Base-by-base conservation (phyloP, 1,140 invertebrate genomes). In the Pomacea maculata region DNA sequence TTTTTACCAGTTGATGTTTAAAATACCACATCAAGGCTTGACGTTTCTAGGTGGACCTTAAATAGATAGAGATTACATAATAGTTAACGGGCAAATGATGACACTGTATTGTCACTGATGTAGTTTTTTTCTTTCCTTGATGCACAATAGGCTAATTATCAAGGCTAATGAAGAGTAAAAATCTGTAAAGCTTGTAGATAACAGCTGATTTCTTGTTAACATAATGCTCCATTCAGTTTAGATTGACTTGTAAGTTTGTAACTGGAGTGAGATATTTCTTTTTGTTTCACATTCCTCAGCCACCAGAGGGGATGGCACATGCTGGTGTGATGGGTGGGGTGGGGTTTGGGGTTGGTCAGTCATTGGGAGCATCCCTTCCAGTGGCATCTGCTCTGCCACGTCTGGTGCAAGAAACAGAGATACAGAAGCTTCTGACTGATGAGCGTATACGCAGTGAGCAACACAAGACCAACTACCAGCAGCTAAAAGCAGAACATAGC, bases 401-500 rank as follows among this genome's bases (percentile, higher is more conserved):
- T 19, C 75, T 88, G 3, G 84, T 83, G 34, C 82, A 86, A 74
- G 88, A 90, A 75, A 89, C 88, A 65, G 89, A 90, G 79, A 79
- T 91, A 29, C 89, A 91, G 70, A 91, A 91, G 77, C 78, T 90
- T 73, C 80, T 91, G 57, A 81, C 90, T 52, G 90, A 91, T 85
- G 90, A 91, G 77, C 85, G 85, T 25, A 88, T 88, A 82, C 82
- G 90, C 63, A 87, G 87, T 78, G 89, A 91, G 78, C 86, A 89
- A 82, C 90, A 91, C 78, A 88, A 86, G 83, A 89, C 88, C 11
- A 91, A 91, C 75, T 91, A 90, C 83, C 87, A 90, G 80, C 87
- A 87, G 52, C 83, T 91, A n/a, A 91, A 91, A 82, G 79, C 85
- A 54, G 90, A 91, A 83, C 89, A 91, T 82, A 82, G 83, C 75